A percentile compares a stretch with the other conserved stretches of the same genome.
Evolutionary conservation across 2,113 vertebrate species (phyloP).

Genomic region (Eulemur macaco): DNA sequence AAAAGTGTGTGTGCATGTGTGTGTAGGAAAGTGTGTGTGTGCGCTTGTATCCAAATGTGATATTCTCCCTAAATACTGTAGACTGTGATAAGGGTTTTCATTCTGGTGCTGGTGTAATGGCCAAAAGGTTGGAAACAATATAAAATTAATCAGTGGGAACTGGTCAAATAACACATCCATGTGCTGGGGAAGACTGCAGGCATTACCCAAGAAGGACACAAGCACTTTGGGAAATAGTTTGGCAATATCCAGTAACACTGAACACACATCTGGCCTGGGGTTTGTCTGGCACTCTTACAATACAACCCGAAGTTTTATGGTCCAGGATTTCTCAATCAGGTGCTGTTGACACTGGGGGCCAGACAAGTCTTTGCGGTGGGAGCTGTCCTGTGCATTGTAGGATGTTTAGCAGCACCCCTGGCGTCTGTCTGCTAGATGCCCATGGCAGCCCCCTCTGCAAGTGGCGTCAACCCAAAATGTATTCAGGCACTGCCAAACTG

Average conservation of each 20-base stretch:
- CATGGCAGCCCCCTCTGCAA: neutral
- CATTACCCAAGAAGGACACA: too few species aligned
- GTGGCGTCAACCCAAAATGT: neutral
- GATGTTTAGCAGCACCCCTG: neutral
- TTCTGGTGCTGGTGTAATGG: fast-evolving
- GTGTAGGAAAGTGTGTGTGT: neutral
- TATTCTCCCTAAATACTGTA: neutral
- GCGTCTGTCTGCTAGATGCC: neutral
- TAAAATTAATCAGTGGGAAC: neutral
- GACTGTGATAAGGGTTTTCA: neutral
- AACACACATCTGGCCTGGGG: neutral
- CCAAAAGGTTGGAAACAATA: neutral
- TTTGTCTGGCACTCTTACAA: neutral
- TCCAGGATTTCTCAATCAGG: neutral
- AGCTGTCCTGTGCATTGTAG: neutral
- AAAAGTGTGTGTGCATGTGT: neutral
- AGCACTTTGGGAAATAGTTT: neutral
- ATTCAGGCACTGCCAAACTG: neutral
- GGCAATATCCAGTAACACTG: neutral
- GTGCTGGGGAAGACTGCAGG: neutral
- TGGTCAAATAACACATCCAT: neutral
- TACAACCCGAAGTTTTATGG: neutral
- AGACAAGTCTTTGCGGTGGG: too few species aligned
- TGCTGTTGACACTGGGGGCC: fast-evolving
- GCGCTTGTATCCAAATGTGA: neutral